Percentiles rank a stretch among this genome's conserved stretches.
Conservation (phyloP, 2,888 invertebrate genomes). For the Drosophila greeni region DNA sequence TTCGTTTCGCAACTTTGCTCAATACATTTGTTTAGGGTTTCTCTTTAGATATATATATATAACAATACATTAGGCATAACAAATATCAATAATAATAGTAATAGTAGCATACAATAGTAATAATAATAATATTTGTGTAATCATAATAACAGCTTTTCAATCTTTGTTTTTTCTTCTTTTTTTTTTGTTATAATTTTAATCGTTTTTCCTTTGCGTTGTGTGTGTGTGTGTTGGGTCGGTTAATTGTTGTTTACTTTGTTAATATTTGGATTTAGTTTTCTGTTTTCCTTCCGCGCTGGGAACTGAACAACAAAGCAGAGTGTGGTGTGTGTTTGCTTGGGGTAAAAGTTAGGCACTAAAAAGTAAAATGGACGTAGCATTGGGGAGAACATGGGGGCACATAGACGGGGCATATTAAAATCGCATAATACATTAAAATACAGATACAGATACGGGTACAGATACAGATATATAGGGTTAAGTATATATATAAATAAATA, state of each 20-base stretch:
- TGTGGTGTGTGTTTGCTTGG: background rate
- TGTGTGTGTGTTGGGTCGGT: conserved; percentile 20
- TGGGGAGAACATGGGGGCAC: background rate
- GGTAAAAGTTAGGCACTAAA: conserved; percentile 23
- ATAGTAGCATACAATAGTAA: conserved; percentile 56
- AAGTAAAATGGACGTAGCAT: conserved; percentile 20
- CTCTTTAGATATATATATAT: conserved; percentile 46
- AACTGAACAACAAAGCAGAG: conserved; percentile 22
- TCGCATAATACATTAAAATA: conserved; percentile 45
- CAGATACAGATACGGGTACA: conserved; percentile 20
- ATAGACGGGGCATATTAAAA: conserved; percentile 19
- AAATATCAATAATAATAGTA: conserved; percentile 68
- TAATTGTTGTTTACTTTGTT: conserved; percentile 37
- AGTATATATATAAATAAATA: conserved; percentile 37
- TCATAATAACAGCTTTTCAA: conserved; percentile 50
- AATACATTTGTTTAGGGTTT: conserved; percentile 46
- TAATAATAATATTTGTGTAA: conserved; percentile 62
- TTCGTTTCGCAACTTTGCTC: conserved; percentile 43
- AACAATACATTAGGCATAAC: conserved; percentile 72
- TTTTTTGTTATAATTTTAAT: conserved; percentile 10
- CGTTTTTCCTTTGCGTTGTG: conserved; percentile 15
- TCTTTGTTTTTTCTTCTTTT: conserved; percentile 36
- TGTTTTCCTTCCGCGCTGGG: conserved; percentile 11
- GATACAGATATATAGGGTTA: conserved; percentile 26
- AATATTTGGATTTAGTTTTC: conserved; percentile 34